Evolutionary conservation across 2,888 invertebrate genomes (phyloP).

Genomic region (Calephelis perditalis): DNA sequence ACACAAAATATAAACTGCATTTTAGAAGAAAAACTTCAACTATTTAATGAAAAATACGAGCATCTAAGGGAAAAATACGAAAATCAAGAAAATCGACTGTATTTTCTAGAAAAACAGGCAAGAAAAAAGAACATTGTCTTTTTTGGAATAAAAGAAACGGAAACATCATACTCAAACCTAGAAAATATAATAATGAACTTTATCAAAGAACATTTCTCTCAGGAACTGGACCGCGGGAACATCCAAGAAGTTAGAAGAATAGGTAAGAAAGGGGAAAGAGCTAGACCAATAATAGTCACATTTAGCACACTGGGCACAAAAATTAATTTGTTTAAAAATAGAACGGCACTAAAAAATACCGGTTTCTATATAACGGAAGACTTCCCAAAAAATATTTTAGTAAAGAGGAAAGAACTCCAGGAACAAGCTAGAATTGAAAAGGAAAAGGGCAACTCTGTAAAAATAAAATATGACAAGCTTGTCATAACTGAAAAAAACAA

Average conservation of each 20-base stretch:
- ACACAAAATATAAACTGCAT: constrained; percentile 15
- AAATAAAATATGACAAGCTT: constrained; percentile 21
- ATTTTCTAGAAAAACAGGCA: constrained; percentile 20
- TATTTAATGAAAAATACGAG: constrained; percentile 1
- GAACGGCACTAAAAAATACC: constrained; percentile 8
- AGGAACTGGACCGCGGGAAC: not conserved
- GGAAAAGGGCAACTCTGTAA: constrained; percentile 19
- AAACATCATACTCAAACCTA: not conserved
- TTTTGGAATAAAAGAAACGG: not conserved
- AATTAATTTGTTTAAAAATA: not conserved
- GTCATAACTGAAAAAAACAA: constrained; percentile 9
- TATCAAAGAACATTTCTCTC: constrained; percentile 8
- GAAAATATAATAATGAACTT: not conserved
- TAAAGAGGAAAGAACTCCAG: constrained; percentile 13
- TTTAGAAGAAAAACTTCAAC: constrained; percentile 15
- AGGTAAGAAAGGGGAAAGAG: not conserved
- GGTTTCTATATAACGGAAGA: constrained; percentile 12
- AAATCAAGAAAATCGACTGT: not conserved
- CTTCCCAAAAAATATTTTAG: constrained; percentile 14
- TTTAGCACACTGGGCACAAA: not conserved
- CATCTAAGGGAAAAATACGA: constrained; percentile 9
- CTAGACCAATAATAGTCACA: not conserved
- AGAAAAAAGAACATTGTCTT: constrained; percentile 17
- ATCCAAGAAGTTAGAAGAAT: not conserved
- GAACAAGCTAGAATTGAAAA: constrained; percentile 17